Percentiles rank a stretch among this genome's conserved stretches.
These are phyloP conservation scores for Drosophila saltans DNA, from an alignment of 1,140 invertebrate genomes.

Conservation along the genomic window DNA sequence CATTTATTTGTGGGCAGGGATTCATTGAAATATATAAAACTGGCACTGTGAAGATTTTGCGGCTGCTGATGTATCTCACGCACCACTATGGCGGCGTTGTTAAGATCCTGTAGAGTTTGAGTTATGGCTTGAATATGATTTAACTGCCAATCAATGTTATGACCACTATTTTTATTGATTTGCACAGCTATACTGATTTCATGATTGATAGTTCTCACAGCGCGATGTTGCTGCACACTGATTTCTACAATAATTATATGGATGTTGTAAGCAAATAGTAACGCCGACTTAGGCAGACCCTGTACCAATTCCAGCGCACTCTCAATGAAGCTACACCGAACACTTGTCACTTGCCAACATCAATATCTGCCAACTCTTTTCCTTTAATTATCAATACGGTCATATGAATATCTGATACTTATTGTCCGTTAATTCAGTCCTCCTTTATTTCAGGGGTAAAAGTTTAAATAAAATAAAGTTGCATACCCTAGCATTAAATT, in stretches of 20 bases:
- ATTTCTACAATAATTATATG: conserved; percentile 86
- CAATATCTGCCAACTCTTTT: no score
- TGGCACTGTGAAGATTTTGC: conserved; percentile 84
- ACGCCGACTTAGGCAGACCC: no score
- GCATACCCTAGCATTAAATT: no score
- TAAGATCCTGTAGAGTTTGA: conserved; percentile 59
- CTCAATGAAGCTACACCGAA: no score
- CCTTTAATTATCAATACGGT: no score
- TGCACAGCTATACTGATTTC: conserved; percentile 89
- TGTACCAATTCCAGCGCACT: no score
- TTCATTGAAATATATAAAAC: conserved; percentile 94
- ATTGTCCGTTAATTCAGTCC: no score
- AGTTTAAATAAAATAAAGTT: no score
- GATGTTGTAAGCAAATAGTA: no score
- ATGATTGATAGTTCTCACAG: conserved; percentile 90
- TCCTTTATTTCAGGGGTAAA: no score
- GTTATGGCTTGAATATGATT: conserved; percentile 85
- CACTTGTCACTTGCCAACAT: no score
- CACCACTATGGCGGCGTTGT: conserved; percentile 67
- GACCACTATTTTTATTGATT: conserved; percentile 85
- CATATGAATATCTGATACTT: no score
- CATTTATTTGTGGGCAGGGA: conserved; percentile 90
- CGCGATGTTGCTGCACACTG: conserved; percentile 91
- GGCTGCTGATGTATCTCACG: conserved; percentile 67
- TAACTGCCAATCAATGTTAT: conserved; percentile 89